Conservation (phyloP, 2,113 vertebrate genomes). For the Spheniscus mendiculus region DNA sequence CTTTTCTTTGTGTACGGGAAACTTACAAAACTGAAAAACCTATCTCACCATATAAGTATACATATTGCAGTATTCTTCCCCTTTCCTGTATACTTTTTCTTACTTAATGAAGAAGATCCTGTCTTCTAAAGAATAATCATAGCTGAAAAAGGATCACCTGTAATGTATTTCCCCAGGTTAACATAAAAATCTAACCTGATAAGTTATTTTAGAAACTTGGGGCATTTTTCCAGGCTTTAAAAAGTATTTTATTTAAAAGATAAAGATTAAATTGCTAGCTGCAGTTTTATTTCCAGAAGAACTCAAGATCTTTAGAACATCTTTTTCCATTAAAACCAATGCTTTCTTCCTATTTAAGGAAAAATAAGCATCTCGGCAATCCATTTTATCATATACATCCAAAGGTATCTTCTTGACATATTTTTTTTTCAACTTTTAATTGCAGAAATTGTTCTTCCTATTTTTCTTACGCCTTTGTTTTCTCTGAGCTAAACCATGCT, state of each 20-base stretch:
- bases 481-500: not conserved
- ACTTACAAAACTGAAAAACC: not conserved
- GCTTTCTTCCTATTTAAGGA: not conserved
- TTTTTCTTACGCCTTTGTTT: not conserved
- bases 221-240: not conserved
- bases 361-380: not conserved
- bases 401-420: not conserved
- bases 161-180: not conserved
- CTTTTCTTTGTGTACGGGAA: not conserved
- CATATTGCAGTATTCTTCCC: not conserved
- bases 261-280: not conserved
- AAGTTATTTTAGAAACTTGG: not conserved
- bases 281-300: not conserved
- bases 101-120: not conserved
- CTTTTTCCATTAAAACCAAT: slow-evolving; percentile 40
- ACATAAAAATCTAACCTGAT: not conserved
- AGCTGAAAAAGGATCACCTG: not conserved
- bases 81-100: not conserved
- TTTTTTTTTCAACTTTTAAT: not conserved
- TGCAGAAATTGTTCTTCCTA: not conserved
- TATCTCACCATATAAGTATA: not conserved
- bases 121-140: not conserved
- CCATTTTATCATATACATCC: not conserved
- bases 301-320: not conserved
- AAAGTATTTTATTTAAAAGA: not conserved